Evolutionary conservation across 1,140 invertebrate species (phyloP), one percentile per base, ranked within the genome.

Genomic region (Drosophila pseudoananassae): DNA sequence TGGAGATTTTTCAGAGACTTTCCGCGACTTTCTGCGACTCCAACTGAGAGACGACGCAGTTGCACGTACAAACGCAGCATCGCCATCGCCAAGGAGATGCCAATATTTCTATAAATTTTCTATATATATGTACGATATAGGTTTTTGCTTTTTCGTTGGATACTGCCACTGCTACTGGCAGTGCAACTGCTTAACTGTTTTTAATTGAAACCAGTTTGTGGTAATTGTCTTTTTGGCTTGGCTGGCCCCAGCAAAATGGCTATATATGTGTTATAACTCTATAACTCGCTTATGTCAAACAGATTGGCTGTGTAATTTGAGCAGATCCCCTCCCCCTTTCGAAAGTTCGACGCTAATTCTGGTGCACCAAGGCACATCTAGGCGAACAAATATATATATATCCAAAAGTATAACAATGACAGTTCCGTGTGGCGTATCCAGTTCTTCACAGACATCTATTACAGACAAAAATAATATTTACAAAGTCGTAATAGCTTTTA

Each of bases 151-250:
- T 36, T 50, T 53, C 40, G 56, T 47, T 55, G 8, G n/a, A n/a
- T n/a, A n/a, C n/a, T n/a, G 17, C 8, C 3, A 10, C 9, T 46
- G 17, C 43, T 4, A 23, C 15, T 46, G 43, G 1, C 43, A 10
- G 43, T 65, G 68, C 61, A 43, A 29, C 54, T 75, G 76, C 75
- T 88, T 87, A 87, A 87, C 82, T 88, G 82, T 87, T 76, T 87
- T 88, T 87, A 87, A 87, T 87, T 87, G 78, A 88, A 87, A 87
- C 82, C 82, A 76, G 82, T 87, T 87, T 87, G 51, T 36, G 69
- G 78, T 87, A 88, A 88, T 87, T 81, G 82, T 81, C 76, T 83
- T 84, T 84, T 78, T 76, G 65, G 65, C 50, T 33, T n/a, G 40
- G 23, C 20, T 50, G 63, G 15, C 50, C 50, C 71, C 29, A 54